Conservation (phyloP, 2,797 vertebrate genomes). For the Neosalanx taihuensis region DNA sequence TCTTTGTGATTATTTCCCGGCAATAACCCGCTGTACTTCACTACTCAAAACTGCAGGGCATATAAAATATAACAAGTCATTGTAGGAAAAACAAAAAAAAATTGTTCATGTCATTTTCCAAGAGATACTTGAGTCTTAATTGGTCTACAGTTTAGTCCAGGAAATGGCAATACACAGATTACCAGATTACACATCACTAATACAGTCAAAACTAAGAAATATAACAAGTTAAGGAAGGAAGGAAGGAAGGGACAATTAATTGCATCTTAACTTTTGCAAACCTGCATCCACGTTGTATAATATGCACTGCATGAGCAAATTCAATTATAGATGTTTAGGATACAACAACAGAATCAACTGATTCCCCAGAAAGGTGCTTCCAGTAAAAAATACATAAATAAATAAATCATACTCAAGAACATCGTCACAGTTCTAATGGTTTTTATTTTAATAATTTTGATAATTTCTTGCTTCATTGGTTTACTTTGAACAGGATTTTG, state of each 20-base stretch:
- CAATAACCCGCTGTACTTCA: too few relatives aligned
- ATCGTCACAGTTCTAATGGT: too few relatives aligned
- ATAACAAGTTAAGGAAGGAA: background rate
- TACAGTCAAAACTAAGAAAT: background rate
- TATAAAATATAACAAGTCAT: background rate
- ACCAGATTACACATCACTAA: background rate
- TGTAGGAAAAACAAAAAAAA: background rate
- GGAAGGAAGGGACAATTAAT: background rate
- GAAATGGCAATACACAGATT: background rate
- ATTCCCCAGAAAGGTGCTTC: too few relatives aligned
- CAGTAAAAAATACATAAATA: too few relatives aligned
- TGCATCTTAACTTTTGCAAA: background rate
- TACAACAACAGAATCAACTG: background rate
- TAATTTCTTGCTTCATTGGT: background rate
- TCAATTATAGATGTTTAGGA: background rate
- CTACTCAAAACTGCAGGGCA: background rate
- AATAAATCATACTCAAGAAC: background rate
- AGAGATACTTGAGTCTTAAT: background rate
- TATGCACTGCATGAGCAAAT: background rate
- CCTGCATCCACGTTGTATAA: background rate
- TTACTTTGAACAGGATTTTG: slow-evolving; percentile 26
- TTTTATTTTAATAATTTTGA: background rate
- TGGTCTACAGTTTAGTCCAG: background rate
- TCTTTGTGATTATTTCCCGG: too few relatives aligned
- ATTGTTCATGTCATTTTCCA: slow-evolving; percentile 5